Conservation (phyloP, 2,888 invertebrate species). For the Drosophila longiperda region DNA sequence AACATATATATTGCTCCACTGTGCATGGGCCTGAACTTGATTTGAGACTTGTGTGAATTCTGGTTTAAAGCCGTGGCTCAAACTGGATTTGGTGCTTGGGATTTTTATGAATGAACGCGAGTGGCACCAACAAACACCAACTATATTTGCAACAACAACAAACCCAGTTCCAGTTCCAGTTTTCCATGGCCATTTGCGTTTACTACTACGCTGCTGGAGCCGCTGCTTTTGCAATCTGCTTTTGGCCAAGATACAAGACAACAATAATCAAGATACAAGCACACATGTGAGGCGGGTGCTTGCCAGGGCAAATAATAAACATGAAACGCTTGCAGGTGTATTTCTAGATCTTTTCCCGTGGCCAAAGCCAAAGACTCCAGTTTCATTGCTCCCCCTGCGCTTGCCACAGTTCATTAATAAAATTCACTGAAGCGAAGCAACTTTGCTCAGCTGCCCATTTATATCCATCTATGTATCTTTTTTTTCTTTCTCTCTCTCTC, state of each 20-base stretch:
- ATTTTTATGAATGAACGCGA: constrained; percentile 81
- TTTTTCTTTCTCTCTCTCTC: constrained; percentile 5
- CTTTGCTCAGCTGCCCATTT: constrained; percentile 72
- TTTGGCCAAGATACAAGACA: constrained; percentile 54
- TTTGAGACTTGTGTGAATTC: constrained; percentile 70
- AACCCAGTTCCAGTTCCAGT: constrained; percentile 40
- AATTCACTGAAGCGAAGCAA: constrained; percentile 74
- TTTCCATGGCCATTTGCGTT: constrained; percentile 73
- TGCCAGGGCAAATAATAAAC: constrained; percentile 67
- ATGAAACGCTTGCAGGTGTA: constrained; percentile 68
- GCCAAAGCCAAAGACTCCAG: constrained; percentile 57
- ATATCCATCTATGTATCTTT: constrained; percentile 40
- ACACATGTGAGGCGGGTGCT: constrained; percentile 52
- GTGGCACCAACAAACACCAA: constrained; percentile 49
- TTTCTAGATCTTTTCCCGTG: constrained; percentile 65
- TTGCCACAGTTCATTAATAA: constrained; percentile 77
- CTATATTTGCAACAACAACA: constrained; percentile 24
- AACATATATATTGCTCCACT: constrained; percentile 32
- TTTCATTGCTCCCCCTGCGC: constrained; percentile 53
- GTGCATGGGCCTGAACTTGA: constrained; percentile 59
- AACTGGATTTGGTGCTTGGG: constrained; percentile 80
- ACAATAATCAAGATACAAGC: constrained; percentile 52
- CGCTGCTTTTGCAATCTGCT: constrained; percentile 74
- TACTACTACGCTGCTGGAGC: constrained; percentile 59
- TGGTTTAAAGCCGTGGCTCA: constrained; percentile 69